Evolutionary conservation across 2,113 vertebrate genomes (phyloP).

Genomic region (Ondatra zibethicus): DNA sequence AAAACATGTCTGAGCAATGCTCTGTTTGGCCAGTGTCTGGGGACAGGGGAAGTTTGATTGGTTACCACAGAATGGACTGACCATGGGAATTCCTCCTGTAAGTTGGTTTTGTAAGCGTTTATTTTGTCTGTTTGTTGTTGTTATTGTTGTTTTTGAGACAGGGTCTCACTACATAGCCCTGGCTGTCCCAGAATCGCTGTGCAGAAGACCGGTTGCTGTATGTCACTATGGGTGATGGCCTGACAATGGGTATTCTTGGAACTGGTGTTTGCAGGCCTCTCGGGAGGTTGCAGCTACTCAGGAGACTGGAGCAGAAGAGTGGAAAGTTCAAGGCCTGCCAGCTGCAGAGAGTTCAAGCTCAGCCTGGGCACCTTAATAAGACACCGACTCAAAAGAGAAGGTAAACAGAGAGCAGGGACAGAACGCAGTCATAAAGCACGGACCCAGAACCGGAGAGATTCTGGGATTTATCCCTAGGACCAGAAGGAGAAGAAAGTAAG

Average conservation of each 20-base stretch:
- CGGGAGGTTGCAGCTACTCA: background rate
- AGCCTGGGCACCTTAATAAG: background rate
- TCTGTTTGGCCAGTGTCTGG: background rate
- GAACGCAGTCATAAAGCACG: background rate
- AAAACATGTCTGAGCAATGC: background rate
- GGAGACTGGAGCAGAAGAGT: background rate
- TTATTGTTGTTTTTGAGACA: background rate
- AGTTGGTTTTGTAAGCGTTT: background rate
- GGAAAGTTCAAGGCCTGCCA: background rate
- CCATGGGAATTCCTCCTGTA: background rate
- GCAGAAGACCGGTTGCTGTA: background rate
- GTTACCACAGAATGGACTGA: background rate
- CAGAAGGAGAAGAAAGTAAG: background rate
- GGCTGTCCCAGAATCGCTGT: background rate
- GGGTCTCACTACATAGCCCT: background rate
- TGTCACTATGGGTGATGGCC: rapidly evolving
- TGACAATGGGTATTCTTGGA: too few species aligned
- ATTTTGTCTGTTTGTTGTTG: background rate
- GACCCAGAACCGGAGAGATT: background rate
- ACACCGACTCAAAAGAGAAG: background rate
- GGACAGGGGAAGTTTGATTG: background rate
- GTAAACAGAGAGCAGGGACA: background rate
- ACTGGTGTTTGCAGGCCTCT: background rate
- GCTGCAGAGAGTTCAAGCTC: background rate
- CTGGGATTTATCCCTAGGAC: background rate